phyloP scores from a whole-genome alignment of 2,888 invertebrate genomes.

The Drosophila mayaguana region DNA sequence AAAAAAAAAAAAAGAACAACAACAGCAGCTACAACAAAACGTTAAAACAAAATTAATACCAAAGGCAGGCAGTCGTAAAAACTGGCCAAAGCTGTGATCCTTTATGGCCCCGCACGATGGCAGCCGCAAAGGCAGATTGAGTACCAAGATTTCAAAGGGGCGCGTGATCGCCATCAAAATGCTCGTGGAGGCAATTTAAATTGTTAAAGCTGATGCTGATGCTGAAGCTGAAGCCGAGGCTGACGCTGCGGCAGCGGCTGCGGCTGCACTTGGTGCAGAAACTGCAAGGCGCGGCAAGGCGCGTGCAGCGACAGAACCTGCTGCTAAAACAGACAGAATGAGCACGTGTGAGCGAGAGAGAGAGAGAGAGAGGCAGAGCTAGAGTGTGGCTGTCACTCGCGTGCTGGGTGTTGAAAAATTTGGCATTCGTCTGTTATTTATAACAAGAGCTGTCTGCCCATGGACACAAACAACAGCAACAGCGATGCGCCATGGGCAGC shows the following conservation, averaged over 20 bases:
- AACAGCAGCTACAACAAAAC: conserved; percentile 22
- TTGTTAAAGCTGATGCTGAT: conserved; percentile 63
- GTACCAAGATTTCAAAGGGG: conserved; percentile 69
- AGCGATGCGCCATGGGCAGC: conserved; percentile 29
- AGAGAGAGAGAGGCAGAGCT: too few relatives aligned
- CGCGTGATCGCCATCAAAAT: conserved; percentile 83
- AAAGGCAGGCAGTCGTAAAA: conserved; percentile 63
- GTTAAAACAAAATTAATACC: conserved; percentile 70
- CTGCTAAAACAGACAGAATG: conserved; percentile 5
- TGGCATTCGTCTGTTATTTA: conserved; percentile 67
- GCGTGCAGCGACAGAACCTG: conserved; percentile 52
- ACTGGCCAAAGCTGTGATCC: conserved; percentile 60
- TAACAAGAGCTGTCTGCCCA: conserved; percentile 55
- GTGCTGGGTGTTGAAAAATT: conserved; percentile 75
- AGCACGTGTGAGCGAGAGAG: not conserved
- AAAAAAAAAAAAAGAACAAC: conserved; percentile 15
- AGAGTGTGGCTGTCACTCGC: conserved; percentile 52
- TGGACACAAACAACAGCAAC: conserved; percentile 29
- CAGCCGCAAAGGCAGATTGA: conserved; percentile 59
- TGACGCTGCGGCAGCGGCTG: conserved; percentile 5
- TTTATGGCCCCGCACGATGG: conserved; percentile 67
- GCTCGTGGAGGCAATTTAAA: conserved; percentile 82
- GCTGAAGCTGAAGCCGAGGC: conserved; percentile 14
- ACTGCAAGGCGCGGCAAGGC: conserved; percentile 29
- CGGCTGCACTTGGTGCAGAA: conserved; percentile 12